Percentiles rank a stretch among this genome's conserved stretches.
Conservation (phyloP, 2,113 vertebrate species). For the Eclectus roratus region DNA sequence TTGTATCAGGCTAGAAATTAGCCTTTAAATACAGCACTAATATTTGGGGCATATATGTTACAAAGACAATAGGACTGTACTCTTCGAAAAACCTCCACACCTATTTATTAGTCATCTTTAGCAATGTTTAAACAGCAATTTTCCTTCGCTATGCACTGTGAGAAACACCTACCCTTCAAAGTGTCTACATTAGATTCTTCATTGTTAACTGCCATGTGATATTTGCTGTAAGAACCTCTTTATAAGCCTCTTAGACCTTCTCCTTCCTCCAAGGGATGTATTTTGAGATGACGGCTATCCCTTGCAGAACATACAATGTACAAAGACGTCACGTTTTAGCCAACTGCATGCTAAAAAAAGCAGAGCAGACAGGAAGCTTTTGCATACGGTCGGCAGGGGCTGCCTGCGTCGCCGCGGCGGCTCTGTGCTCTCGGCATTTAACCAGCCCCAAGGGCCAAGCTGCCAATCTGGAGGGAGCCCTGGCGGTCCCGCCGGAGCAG, state of each 20-base stretch:
- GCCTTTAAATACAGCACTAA: neutral
- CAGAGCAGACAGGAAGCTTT: neutral
- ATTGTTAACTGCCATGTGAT: neutral
- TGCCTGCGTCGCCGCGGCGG: neutral
- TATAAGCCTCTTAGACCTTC: neutral
- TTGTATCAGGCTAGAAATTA: neutral
- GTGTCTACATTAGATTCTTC: neutral
- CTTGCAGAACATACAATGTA: neutral
- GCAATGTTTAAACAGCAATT: neutral
- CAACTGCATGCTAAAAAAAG: neutral
- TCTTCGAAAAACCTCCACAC: neutral
- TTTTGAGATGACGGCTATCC: neutral
- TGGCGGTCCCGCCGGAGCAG: neutral
- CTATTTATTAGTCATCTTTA: neutral
- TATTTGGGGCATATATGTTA: neutral
- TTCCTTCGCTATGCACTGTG: neutral
- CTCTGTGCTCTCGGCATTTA: neutral
- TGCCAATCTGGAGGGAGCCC: conserved; percentile 7
- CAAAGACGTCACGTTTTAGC: neutral
- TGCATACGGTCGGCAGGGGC: neutral
- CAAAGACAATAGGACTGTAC: neutral
- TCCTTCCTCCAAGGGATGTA: neutral
- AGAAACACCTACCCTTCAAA: neutral
- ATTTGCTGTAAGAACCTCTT: neutral
- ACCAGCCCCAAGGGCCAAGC: conserved; percentile 22